Evolutionary conservation across 2,888 invertebrate species (phyloP).

Genomic region (Liposcelis brunnea): DNA sequence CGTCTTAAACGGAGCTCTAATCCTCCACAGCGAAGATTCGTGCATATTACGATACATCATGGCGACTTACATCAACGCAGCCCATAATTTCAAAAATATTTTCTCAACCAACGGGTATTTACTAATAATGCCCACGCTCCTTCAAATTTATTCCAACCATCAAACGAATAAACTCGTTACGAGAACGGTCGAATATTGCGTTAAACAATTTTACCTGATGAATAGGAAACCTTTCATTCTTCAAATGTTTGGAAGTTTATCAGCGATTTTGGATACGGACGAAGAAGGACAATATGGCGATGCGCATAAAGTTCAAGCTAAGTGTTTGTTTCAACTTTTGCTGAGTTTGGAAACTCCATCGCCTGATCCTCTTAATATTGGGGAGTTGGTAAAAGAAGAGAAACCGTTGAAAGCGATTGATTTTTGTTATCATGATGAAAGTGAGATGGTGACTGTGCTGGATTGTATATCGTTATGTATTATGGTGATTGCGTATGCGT

Average conservation of each 20-base stretch:
- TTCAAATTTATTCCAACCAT: constrained; percentile 93
- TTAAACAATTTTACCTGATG: constrained; percentile 94
- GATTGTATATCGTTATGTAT: constrained; percentile 98
- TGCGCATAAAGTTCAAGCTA: constrained; percentile 82
- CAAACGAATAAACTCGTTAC: constrained; percentile 92
- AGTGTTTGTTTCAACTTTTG: constrained; percentile 78
- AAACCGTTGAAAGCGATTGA: constrained; percentile 88
- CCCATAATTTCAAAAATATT: constrained; percentile 95
- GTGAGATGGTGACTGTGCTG: constrained; percentile 88
- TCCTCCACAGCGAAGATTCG: constrained; percentile 93
- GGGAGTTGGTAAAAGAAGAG: constrained; percentile 77
- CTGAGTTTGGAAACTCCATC: constrained; percentile 86
- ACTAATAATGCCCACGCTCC: constrained; percentile 90
- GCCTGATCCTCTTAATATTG: constrained; percentile 84
- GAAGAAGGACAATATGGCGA: constrained; percentile 75
- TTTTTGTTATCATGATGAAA: constrained; percentile 97
- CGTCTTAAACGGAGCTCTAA: constrained; percentile 89
- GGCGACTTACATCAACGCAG: constrained; percentile 94
- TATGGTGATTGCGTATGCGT: constrained; percentile 95
- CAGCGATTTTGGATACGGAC: constrained; percentile 86
- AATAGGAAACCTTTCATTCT: constrained; percentile 96
- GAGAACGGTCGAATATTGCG: constrained; percentile 92
- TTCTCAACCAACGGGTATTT: constrained; percentile 92
- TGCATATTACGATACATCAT: constrained; percentile 89
- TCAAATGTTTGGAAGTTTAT: constrained; percentile 98